Evolutionary conservation across 2,888 invertebrate genomes (phyloP).

Genomic region (Mongoloraphidia duomilia): DNA sequence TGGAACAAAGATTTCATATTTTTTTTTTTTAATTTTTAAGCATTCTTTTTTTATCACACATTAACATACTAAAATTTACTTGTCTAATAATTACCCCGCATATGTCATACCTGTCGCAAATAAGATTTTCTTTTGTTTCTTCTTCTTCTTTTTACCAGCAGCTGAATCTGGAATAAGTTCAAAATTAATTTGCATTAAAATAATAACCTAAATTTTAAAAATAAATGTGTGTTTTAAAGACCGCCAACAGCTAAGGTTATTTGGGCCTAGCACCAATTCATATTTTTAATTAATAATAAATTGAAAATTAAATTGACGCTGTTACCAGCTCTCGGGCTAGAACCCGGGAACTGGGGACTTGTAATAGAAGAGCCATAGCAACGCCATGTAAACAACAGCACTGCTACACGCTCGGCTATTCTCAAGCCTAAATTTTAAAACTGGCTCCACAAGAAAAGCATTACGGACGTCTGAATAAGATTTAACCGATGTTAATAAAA

Average conservation of each 20-base stretch:
- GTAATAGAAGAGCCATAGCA: too few species aligned
- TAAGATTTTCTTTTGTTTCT: slow-evolving; percentile 60
- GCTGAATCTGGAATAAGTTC: slow-evolving; percentile 16
- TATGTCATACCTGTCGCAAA: slow-evolving; percentile 44
- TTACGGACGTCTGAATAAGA: too few species aligned
- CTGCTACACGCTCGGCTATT: too few species aligned
- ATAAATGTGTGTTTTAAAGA: background rate
- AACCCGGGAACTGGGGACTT: too few species aligned
- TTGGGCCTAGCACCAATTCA: too few species aligned
- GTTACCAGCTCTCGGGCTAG: too few species aligned
- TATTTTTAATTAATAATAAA: too few species aligned
- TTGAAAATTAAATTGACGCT: too few species aligned
- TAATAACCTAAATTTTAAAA: background rate
- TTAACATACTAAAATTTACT: background rate
- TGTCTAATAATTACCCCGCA: slow-evolving; percentile 21
- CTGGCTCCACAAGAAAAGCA: too few species aligned
- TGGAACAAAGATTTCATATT: background rate
- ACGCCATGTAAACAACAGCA: too few species aligned
- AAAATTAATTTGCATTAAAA: background rate
- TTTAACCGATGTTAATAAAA: background rate
- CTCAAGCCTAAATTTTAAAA: background rate
- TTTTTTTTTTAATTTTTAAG: background rate
- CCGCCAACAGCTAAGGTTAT: too few species aligned
- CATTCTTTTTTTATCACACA: too few species aligned
- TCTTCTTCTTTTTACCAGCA: slow-evolving; percentile 45